Base-by-base conservation (phyloP, 2,113 vertebrate genomes). In the Leiothrix lutea region DNA sequence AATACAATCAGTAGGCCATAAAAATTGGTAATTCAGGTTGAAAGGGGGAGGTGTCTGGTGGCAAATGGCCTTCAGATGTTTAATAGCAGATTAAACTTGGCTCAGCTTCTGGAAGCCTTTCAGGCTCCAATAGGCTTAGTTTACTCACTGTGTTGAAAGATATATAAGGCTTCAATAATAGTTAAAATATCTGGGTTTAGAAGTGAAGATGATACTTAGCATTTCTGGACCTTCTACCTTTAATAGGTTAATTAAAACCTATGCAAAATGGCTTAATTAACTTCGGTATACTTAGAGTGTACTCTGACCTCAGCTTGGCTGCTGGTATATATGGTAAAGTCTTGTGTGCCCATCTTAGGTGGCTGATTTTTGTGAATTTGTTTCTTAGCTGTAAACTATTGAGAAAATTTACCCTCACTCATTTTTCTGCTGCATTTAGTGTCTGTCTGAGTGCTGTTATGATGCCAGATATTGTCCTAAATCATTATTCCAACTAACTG, bases 81-180 rank as follows among this genome's bases (percentile, higher is more conserved):
- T 97, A 82, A 93, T 94, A 91, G 51, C 56, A 78, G 66, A 84
- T 94, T 97, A 82, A 90, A 62, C 18, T 72, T 81, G 31, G 42
- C 56, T 95, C 35, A 61, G 61, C 81, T 86, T 90, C 80, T 88
- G 65, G 61, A 84, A 72, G 36, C 53, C 64, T 88, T 91, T 95
- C 73, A 71, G 83, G 25, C 44, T 91, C 44, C 83, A 90, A 48
- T 23, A 90, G 58, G 17, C 29, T 83, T 87, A 88, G 42, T 88
- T 96, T 80, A 61, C 45, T 70, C 21, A 42, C 54, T 70, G 35
- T 74, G 16, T 71, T 42, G 67, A 23, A 79, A 79, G 19, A 60
- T 74, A n/a, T 8, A n/a, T 86, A 90, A n/a, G 79, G 45, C 51
- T 88, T 95, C 74, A 82, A 5, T 65, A 88, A 45, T 57, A 60